These are phyloP conservation scores for Tetramorium alpestre DNA, from an alignment of 1,140 invertebrate genomes.

Conservation along the genomic window DNA sequence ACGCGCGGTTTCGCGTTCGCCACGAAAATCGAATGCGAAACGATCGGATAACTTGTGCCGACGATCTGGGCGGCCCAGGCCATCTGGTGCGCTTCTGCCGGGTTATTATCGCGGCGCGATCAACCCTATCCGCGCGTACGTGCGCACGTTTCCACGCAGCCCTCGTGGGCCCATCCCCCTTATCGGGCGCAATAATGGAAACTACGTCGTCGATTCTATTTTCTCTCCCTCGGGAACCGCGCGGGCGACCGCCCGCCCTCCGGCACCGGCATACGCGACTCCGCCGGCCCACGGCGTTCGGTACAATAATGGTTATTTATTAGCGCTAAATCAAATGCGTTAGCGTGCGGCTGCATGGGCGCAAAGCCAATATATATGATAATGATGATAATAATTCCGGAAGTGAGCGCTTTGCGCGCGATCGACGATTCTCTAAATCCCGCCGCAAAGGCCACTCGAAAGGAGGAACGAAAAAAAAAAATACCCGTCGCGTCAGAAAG, in stretches of 20 bases:
- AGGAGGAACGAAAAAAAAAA: not conserved
- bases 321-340: conserved; percentile 85
- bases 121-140: conserved; percentile 69
- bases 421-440: conserved; percentile 45
- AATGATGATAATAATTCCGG: conserved; percentile 84
- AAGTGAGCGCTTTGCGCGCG: conserved; percentile 78
- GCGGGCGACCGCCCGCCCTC: conserved; percentile 70
- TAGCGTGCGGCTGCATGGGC: conserved; percentile 71
- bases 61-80: conserved; percentile 26
- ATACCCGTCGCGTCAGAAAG: not conserved
- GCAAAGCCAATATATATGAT: conserved; percentile 84
- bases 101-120: conserved; percentile 65
- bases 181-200: conserved; percentile 81
- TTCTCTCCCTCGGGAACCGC: conserved; percentile 81
- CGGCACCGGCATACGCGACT: conserved; percentile 44
- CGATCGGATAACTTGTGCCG: conserved; percentile 39
- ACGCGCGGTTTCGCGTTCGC: not conserved
- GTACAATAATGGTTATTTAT: conserved; percentile 86
- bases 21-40: not conserved
- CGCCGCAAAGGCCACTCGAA: not conserved
- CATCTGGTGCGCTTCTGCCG: conserved; percentile 60
- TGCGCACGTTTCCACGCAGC: conserved; percentile 34
- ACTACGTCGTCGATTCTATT: conserved; percentile 85
- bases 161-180: conserved; percentile 65
- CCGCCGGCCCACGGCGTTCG: conserved; percentile 46